phyloP scores from a whole-genome alignment of 2,888 invertebrate species.

The Eilema caniola region DNA sequence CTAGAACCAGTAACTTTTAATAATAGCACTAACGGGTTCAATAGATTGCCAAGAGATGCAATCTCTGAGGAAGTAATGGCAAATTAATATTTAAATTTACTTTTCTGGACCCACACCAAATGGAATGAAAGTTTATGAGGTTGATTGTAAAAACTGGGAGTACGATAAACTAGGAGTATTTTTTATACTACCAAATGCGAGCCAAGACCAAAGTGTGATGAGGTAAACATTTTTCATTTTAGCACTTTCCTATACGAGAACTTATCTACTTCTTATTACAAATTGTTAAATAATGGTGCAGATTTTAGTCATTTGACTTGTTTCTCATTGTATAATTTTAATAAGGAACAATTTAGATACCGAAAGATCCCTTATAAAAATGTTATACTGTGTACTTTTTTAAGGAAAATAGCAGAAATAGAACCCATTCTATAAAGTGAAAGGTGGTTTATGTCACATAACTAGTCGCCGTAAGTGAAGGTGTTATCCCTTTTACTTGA shows the following conservation, averaged over 20 bases:
- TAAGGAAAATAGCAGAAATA: not conserved
- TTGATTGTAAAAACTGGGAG: not conserved
- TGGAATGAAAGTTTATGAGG: not conserved
- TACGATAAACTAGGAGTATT: not conserved
- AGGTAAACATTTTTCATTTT: not conserved
- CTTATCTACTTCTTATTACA: not conserved
- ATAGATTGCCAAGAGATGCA: not conserved
- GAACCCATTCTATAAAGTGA: slow-evolving; percentile 39
- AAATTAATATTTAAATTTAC: not conserved
- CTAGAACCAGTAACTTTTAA: not conserved
- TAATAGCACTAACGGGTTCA: not conserved
- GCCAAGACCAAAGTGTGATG: not conserved
- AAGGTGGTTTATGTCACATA: slow-evolving; percentile 37
- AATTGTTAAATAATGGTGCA: not conserved
- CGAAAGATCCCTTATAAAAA: not conserved
- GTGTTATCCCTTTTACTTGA: slow-evolving; percentile 49
- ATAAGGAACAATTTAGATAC: not conserved
- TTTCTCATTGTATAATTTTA: not conserved
- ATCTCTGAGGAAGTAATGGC: not conserved
- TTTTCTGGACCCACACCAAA: not conserved
- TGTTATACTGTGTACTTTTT: not conserved
- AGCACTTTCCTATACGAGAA: not conserved
- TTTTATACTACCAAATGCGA: not conserved
- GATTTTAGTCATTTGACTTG: not conserved
- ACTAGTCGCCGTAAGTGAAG: slow-evolving; percentile 43